phyloP scores from a whole-genome alignment of 2,113 vertebrate genomes.

The Hirundichthys speculiger region DNA sequence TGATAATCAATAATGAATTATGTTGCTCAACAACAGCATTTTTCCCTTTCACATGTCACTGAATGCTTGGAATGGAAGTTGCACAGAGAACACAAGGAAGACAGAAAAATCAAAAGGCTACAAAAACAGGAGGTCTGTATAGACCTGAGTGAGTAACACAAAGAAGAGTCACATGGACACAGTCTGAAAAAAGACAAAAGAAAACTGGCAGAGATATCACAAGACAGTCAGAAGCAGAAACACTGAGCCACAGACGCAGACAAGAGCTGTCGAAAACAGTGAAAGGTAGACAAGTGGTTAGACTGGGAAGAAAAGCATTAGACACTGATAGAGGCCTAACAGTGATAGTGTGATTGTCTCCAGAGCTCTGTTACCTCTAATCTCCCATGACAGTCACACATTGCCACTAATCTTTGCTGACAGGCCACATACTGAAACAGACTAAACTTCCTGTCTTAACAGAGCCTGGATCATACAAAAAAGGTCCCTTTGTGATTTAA shows the following conservation, averaged over 20 bases:
- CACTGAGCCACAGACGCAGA: background rate
- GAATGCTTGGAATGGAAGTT: no score
- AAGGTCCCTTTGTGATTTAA: conserved; percentile 14
- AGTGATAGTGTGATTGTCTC: conserved; percentile 60
- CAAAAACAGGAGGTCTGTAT: background rate
- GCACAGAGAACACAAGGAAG: background rate
- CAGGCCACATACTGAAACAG: conserved; percentile 56
- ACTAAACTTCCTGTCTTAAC: conserved; percentile 72
- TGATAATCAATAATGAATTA: no score
- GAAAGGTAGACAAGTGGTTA: conserved; percentile 7
- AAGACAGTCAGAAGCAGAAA: background rate
- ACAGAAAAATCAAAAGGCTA: background rate
- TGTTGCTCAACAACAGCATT: no score
- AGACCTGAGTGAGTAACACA: background rate
- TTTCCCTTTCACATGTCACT: no score
- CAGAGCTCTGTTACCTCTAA: conserved; percentile 67
- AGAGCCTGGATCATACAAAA: conserved; percentile 39
- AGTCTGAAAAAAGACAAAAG: no score
- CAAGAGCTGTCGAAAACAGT: background rate
- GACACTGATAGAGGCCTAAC: conserved; percentile 36
- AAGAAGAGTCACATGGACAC: background rate
- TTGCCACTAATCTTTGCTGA: conserved; percentile 65
- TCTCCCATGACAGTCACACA: conserved; percentile 65
- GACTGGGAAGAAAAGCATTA: no score
- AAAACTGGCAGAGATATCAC: background rate